Percentiles rank a stretch among this genome's conserved stretches.
Conservation (phyloP, 1,140 invertebrate species). For the Macrobrachium rosenbergii region DNA sequence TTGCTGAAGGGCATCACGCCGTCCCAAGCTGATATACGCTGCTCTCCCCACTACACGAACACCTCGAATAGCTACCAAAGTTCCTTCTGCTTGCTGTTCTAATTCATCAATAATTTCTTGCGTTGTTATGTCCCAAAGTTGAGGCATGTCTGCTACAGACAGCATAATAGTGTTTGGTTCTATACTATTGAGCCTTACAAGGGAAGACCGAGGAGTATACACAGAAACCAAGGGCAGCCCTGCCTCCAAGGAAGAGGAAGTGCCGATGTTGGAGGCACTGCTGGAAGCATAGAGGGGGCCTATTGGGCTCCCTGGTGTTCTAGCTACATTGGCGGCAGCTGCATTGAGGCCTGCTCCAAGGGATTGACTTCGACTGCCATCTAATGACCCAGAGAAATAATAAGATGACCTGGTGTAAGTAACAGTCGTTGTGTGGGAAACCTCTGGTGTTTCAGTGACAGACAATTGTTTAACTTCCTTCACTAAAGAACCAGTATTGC, state of each 20-base stretch:
- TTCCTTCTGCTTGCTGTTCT: constrained; percentile 69
- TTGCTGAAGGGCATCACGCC: constrained; percentile 67
- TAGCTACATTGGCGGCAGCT: constrained; percentile 42
- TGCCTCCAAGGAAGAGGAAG: constrained; percentile 64
- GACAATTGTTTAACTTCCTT: constrained; percentile 63
- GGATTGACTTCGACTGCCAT: constrained; percentile 63
- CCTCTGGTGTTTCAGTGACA: constrained; percentile 53
- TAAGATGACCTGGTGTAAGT: constrained; percentile 64
- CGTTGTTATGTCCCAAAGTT: constrained; percentile 67
- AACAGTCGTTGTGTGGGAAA: constrained; percentile 61
- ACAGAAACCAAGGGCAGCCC: constrained; percentile 65
- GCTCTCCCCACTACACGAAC: constrained; percentile 68
- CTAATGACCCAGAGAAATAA: constrained; percentile 63
- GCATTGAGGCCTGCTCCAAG: constrained; percentile 64
- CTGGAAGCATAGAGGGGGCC: constrained; percentile 63
- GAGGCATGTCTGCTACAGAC: constrained; percentile 67
- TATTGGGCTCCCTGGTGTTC: constrained; percentile 48
- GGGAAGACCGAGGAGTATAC: constrained; percentile 61
- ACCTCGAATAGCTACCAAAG: constrained; percentile 68
- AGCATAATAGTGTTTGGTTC: constrained; percentile 69
- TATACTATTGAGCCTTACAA: constrained; percentile 68
- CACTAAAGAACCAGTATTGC: constrained; percentile 52
- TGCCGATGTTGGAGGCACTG: constrained; percentile 61
- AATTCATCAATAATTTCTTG: constrained; percentile 70
- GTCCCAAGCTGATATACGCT: constrained; percentile 69